Evolutionary conservation across 2,113 vertebrate genomes (phyloP).

Genomic region (Scomber scombrus): DNA sequence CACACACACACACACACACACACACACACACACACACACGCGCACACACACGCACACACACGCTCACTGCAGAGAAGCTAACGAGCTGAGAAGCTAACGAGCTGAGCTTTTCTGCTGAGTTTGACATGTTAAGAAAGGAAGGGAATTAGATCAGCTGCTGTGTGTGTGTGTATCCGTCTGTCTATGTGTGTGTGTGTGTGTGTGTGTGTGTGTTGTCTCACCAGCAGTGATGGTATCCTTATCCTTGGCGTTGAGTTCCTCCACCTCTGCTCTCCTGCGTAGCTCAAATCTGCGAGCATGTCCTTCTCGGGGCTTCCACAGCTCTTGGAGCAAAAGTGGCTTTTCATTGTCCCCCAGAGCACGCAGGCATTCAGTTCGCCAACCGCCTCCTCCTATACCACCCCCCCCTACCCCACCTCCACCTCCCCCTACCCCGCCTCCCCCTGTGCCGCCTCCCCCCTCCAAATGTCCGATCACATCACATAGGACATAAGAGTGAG

Average conservation of each 20-base stretch:
- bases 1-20: constrained; percentile 17
- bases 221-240: constrained; percentile 96
- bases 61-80: constrained; percentile 54
- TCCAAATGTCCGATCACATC: constrained; percentile 92
- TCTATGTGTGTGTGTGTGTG: constrained; percentile 16
- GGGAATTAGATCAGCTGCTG: constrained; percentile 57
- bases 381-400: constrained; percentile 67
- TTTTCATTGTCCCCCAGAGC: constrained; percentile 93
- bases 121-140: constrained; percentile 66
- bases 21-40: constrained; percentile 23
- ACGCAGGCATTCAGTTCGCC: constrained; percentile 90
- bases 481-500: constrained; percentile 89
- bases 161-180: constrained; percentile 24
- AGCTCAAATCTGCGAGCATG: constrained; percentile 94
- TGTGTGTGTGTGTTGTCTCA: constrained; percentile 75
- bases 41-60: constrained; percentile 21
- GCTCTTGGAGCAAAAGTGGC: constrained; percentile 92
- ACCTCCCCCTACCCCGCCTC: no score
- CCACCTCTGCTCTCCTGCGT: constrained; percentile 90
- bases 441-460: constrained; percentile 58
- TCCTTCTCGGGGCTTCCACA: constrained; percentile 96
- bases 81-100: constrained; percentile 65
- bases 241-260: constrained; percentile 91
- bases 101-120: constrained; percentile 75
- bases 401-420: constrained; percentile 57